A percentile compares a stretch with the other conserved stretches of the same genome.
Evolutionary conservation across 2,797 vertebrate species (phyloP).

Genomic region (Pyrocephalus nanus): DNA sequence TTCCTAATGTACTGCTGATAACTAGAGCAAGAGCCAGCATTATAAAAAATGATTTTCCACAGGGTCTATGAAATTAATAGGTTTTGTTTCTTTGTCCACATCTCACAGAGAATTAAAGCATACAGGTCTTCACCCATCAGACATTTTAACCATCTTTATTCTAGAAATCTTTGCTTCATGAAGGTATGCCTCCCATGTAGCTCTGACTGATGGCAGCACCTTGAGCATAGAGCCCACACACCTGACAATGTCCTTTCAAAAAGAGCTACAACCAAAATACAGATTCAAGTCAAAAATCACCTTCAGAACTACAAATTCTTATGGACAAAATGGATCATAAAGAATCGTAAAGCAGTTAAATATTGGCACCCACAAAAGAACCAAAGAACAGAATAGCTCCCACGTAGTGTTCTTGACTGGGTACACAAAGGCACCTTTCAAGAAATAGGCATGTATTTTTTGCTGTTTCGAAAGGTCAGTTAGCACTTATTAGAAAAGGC

Average conservation of each 20-base stretch:
- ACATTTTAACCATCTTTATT: background rate
- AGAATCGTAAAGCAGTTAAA: conserved; percentile 20
- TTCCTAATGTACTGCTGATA: conserved; percentile 27
- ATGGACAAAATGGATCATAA: background rate
- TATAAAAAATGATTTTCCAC: conserved; percentile 27
- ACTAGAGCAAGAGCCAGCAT: background rate
- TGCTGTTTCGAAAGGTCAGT: conserved; percentile 38
- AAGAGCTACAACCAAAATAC: background rate
- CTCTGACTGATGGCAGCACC: background rate
- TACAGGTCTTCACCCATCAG: background rate
- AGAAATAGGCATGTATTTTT: conserved; percentile 10
- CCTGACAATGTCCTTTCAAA: background rate
- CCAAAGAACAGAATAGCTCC: background rate
- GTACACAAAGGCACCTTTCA: conserved; percentile 37
- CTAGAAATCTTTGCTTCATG: background rate
- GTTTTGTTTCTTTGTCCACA: background rate
- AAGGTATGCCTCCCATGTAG: background rate
- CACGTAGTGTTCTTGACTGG: background rate
- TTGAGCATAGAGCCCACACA: background rate
- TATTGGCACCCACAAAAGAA: conserved; percentile 6
- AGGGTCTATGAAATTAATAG: conserved; percentile 8
- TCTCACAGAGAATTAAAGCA: background rate
- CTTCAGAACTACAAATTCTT: background rate
- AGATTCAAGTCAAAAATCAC: conserved; percentile 26
- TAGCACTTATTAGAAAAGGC: conserved; percentile 34